Evolutionary conservation across 37 sponge, comb jelly and placozoan species (phyloP).

Genomic region (Bolinopsis microptera): DNA sequence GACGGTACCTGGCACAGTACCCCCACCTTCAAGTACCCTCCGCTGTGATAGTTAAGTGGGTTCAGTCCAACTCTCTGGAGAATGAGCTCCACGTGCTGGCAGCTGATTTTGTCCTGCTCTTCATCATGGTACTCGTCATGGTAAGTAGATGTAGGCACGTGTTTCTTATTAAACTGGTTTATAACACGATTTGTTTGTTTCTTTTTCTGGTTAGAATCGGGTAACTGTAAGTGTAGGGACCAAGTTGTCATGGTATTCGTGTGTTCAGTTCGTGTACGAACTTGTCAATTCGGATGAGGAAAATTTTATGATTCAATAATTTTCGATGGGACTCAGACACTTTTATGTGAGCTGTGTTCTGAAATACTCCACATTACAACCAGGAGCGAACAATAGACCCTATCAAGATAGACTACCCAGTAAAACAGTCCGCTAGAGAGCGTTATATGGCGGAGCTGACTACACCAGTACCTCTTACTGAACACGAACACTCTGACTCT

Average conservation of each 20-base stretch:
- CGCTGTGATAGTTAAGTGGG: conserved; percentile 21
- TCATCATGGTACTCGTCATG: neutral
- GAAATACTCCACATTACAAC: too few species aligned
- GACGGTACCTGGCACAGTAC: neutral
- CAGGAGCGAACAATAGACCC: neutral
- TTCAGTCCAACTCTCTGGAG: conserved; percentile 10
- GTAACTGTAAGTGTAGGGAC: too few species aligned
- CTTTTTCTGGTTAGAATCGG: too few species aligned
- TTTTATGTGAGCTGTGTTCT: too few species aligned
- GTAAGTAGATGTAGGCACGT: too few species aligned
- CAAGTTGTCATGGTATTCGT: too few species aligned
- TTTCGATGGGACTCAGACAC: too few species aligned
- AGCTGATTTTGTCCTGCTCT: neutral
- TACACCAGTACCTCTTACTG: neutral
- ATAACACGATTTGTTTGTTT: too few species aligned
- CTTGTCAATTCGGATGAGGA: too few species aligned
- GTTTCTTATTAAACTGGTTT: too few species aligned
- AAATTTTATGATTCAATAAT: too few species aligned
- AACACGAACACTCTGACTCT: neutral
- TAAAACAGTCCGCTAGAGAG: neutral
- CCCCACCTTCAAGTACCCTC: neutral
- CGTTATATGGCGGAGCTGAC: neutral
- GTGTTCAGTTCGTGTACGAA: too few species aligned
- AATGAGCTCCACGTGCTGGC: neutral
- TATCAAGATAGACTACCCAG: neutral